Base-by-base conservation (phyloP, 2,113 vertebrate species). In the Anhinga rufa region DNA sequence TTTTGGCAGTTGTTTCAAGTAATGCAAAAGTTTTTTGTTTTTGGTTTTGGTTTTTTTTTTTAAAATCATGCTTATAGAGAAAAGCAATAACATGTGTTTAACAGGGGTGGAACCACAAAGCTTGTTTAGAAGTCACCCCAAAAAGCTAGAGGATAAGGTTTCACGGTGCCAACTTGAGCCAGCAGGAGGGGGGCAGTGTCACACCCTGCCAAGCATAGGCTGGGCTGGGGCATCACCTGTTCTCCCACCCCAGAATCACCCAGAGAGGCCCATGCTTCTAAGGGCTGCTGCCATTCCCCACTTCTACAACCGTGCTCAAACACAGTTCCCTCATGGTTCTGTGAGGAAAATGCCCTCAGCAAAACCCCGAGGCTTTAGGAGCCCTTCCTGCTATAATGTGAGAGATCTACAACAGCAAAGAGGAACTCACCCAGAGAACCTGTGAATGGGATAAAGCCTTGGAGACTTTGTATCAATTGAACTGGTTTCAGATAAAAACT, bases 291-390 rank as follows among this genome's bases (percentile, higher is more conserved):
- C 6, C 6, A 12, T 36, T 14, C 49, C 19, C 18, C 44, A 48
- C 17, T 4, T 17, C 26, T 38, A 4, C 22, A 46, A 28, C 10
- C 2, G 1, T 40, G 28, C 29, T 65, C 0, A 0, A 17, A 31
- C 1, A 8, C 25, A 7, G 2, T 12, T 68, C 18, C 32, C 17
- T 52, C 4, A 0, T 0, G 1, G 7, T 57, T 49, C 55, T 29
- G 9, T 3, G 4, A 19, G 18, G 14, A 84, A 84, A 74, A 66
- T 3, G 2, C 4, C n/a, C 20, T 48, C 8, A 1, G 46, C 38
- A 76, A 75, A 66, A 36, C 6, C 21, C 12, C 46, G 44, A 11
- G 9, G 32, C 12, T 65, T 42, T 44, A 17, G 28, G 16, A 88
- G 2, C 7, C 10, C 19, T 54, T 81, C 18, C 24, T 78, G 26